phyloP scores from a whole-genome alignment of 2,113 vertebrate genomes.

The Leucopsar rothschildi region DNA sequence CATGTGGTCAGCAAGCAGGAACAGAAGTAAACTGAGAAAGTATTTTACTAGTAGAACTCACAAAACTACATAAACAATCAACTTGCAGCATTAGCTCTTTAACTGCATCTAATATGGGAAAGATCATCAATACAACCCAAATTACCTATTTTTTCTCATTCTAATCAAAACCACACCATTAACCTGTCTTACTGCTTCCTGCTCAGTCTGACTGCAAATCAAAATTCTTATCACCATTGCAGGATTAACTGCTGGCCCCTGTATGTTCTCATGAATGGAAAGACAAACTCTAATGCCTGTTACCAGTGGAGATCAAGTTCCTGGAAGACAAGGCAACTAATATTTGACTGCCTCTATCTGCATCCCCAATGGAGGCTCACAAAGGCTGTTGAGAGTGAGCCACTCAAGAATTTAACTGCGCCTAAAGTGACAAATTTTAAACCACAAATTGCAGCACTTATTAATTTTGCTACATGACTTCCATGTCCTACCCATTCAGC shows the following conservation, averaged over 20 bases:
- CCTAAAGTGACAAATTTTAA: neutral
- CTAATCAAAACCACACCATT: neutral
- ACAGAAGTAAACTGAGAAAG: neutral
- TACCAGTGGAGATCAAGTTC: neutral
- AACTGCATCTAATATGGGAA: neutral
- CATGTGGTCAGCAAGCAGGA: neutral
- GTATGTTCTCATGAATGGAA: neutral
- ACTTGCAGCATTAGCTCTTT: neutral
- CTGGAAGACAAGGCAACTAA: neutral
- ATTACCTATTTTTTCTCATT: neutral
- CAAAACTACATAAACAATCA: neutral
- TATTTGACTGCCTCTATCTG: neutral
- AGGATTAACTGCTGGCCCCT: neutral
- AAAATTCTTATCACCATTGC: neutral
- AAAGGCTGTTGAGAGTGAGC: neutral
- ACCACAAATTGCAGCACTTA: neutral
- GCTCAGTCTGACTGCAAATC: neutral
- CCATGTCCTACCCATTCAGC: neutral
- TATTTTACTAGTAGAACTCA: neutral
- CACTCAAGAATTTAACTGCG: neutral
- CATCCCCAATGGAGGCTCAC: neutral
- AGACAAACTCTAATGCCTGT: accelerated
- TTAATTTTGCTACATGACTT: neutral
- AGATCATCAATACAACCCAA: neutral
- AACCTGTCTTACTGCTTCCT: neutral